phyloP scores from a whole-genome alignment of 2,113 vertebrate species.

The Empidonax traillii region DNA sequence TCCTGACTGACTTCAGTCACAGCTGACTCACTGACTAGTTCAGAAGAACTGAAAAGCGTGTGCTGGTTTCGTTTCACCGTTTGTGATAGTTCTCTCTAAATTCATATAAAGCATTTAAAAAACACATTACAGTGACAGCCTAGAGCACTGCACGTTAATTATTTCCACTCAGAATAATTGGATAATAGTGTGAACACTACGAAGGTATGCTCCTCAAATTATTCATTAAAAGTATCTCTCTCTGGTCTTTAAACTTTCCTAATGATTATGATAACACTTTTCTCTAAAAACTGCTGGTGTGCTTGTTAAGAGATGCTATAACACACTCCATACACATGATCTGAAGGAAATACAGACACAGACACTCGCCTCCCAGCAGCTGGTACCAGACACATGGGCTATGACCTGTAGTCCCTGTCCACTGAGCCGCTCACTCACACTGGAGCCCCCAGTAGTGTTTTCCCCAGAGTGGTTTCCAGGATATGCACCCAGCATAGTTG shows the following conservation, averaged over 20 bases:
- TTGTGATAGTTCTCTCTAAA: not conserved
- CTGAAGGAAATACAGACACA: not conserved
- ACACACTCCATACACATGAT: rapidly evolving
- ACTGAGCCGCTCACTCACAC: not conserved
- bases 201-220: not conserved
- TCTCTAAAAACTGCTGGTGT: not conserved
- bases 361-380: rapidly evolving
- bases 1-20: not conserved
- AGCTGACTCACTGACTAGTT: not conserved
- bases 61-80: not conserved
- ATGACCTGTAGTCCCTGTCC: rapidly evolving
- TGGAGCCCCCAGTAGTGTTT: too few species aligned
- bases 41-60: not conserved
- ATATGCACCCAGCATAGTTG: not conserved
- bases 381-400: not conserved
- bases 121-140: not conserved
- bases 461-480: not conserved
- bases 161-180: slow-evolving; percentile 15
- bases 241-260: not conserved
- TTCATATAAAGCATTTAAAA: not conserved
- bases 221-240: not conserved
- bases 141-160: slow-evolving; percentile 37
- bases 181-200: not conserved
- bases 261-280: not conserved
- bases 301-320: not conserved